Conservation (phyloP, 2,113 vertebrate genomes). For the Corythaeola cristata region DNA sequence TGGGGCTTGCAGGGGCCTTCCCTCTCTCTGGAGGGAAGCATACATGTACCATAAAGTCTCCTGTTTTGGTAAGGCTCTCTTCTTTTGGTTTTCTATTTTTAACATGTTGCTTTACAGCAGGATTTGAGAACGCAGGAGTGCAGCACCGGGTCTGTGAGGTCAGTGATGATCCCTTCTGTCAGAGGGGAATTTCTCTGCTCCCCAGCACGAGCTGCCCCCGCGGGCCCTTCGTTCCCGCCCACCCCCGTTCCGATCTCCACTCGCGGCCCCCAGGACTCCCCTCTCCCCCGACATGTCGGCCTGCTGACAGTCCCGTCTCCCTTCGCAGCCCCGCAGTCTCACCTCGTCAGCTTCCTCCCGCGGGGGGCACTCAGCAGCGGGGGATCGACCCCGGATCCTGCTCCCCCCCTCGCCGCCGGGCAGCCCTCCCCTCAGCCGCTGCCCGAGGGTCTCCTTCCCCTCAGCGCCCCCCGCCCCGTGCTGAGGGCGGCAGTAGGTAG, state of each 20-base stretch:
- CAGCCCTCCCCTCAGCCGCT: background rate
- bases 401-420: background rate
- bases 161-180: rapidly evolving
- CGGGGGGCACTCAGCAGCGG: background rate
- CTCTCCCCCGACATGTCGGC: background rate
- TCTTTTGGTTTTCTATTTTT: background rate
- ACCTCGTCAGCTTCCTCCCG: background rate
- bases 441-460: background rate
- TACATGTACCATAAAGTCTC: rapidly evolving
- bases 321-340: background rate
- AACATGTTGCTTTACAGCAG: rapidly evolving
- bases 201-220: background rate
- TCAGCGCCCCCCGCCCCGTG: background rate
- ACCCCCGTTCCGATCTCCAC: background rate
- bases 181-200: rapidly evolving
- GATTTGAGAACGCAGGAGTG: background rate
- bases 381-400: no score
- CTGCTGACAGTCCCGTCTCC: background rate
- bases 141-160: rapidly evolving
- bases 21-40: no score
- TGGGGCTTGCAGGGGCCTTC: background rate
- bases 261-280: background rate
- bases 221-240: rapidly evolving
- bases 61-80: background rate
- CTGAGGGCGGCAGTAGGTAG: background rate